Base-by-base conservation (phyloP, 2,888 invertebrate species). In the Gortyna flavago region DNA sequence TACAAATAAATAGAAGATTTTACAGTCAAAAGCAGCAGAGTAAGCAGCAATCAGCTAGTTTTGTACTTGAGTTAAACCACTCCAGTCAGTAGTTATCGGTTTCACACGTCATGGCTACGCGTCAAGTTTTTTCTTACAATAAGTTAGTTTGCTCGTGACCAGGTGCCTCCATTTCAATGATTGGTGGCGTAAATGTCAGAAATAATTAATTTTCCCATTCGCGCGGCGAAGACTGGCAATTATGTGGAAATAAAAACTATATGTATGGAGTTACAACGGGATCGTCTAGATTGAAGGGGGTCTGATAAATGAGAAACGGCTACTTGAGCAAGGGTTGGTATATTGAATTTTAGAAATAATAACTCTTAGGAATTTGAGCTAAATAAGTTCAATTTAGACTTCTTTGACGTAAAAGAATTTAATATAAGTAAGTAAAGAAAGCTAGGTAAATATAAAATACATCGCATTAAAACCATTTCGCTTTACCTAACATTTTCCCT, bases 101-200 rank as follows among this genome's bases (percentile, higher is more conserved):
- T 66, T 72, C 65, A 70, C 72, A 69, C 73, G 25, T 74, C 32
- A 48, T 78, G 68, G 72, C 13, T 57, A 25, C 44, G 54, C 32
- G 41, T 54, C 38, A 48, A 68, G 54, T 62, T 75, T 79, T 77
- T 75, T 64, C 57, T 48, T 32, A 38, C 21, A 51, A 13, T n/a
- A 62, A 67, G 79, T 64, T 71, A 70, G 66, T 66, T 74, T 70
- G 59, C 38, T 65, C 73, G 72, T 80, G 73, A 72, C 75, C 75
- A 84, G 84, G 77, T 82, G 87, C 75, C 64, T 73, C 38, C 72
- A 61, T 84, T 87, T 77, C 80, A 74, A 83, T 80, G 78, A 85
- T 87, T 80, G 80, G 38, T 75, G 62, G 79, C 54, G 73, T 80
- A 83, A 85, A 81, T 87, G 79, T 74, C 86, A 85, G 86, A 79